A percentile compares a stretch with the other conserved stretches of the same genome.
Conservation (phyloP, 2,113 vertebrate species). For the Butorides virescens region DNA sequence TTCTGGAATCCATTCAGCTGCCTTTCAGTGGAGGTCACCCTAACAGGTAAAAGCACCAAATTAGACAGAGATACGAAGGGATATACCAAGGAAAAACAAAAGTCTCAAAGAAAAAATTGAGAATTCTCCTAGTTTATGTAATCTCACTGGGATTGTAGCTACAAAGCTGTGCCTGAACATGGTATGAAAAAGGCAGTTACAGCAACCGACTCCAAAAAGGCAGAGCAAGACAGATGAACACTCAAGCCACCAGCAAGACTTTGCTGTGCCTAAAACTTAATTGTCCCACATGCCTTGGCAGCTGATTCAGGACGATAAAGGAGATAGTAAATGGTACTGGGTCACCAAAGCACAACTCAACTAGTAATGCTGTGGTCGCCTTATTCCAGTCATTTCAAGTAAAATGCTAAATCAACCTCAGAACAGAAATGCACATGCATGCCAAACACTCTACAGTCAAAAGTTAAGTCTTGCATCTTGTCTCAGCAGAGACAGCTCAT, state of each 20-base stretch:
- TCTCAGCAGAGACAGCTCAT: background rate
- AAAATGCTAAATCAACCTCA: background rate
- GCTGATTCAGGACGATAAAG: background rate
- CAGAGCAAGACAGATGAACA: background rate
- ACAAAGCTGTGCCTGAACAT: background rate
- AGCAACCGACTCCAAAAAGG: background rate
- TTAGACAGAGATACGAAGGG: conserved; percentile 4
- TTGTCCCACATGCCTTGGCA: background rate
- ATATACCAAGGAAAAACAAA: background rate
- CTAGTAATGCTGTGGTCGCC: background rate
- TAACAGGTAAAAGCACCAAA: conserved; percentile 58
- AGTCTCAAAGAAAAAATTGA: background rate
- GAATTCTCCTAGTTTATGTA: background rate
- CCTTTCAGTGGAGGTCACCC: conserved; percentile 60
- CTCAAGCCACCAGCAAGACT: background rate
- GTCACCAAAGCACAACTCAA: background rate
- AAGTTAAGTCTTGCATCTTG: background rate
- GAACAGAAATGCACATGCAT: background rate
- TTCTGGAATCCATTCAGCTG: conserved; percentile 67
- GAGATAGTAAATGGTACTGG: background rate
- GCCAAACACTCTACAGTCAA: background rate
- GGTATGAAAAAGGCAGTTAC: background rate
- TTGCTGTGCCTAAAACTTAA: background rate
- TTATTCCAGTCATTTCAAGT: background rate
- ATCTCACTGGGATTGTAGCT: background rate